Evolutionary conservation across 2,113 vertebrate genomes (phyloP).

Genomic region (Atherinomorus stipes): DNA sequence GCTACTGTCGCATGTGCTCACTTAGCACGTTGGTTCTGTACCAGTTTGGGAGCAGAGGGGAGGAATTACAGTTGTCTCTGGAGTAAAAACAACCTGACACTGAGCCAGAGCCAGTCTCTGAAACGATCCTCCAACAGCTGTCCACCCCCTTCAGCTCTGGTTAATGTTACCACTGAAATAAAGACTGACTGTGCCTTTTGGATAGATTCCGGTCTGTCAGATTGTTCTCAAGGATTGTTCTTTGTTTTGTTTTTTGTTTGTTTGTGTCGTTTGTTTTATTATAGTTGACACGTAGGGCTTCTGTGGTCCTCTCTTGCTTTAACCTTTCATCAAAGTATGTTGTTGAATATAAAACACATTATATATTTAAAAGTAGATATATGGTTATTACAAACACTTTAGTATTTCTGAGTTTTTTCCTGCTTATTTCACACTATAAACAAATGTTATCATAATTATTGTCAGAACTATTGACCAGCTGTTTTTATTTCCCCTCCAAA

Average conservation of each 20-base stretch:
- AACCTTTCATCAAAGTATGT: too few relatives aligned
- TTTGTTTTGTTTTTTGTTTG: too few relatives aligned
- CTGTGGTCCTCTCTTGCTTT: too few relatives aligned
- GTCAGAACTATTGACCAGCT: too few relatives aligned
- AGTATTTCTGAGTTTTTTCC: background rate
- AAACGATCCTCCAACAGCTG: conserved; percentile 46
- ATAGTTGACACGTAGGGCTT: too few relatives aligned
- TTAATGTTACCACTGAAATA: conserved; percentile 10
- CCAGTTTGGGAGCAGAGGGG: background rate
- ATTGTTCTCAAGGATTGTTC: too few relatives aligned
- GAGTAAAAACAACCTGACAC: background rate
- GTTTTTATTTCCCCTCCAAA: background rate
- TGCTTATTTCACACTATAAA: too few relatives aligned
- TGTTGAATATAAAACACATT: too few relatives aligned
- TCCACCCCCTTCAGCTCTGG: conserved; percentile 1
- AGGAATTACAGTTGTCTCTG: conserved; percentile 29
- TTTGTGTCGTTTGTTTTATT: too few relatives aligned
- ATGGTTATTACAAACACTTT: too few relatives aligned
- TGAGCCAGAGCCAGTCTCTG: conserved; percentile 31
- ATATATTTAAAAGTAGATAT: too few relatives aligned
- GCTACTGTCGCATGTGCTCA: background rate
- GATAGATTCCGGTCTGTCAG: background rate
- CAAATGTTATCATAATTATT: too few relatives aligned
- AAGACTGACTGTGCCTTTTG: conserved; percentile 2
- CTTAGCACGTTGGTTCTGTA: background rate